Conservation (phyloP, 2,888 invertebrate genomes). For the Acronicta leporina region DNA sequence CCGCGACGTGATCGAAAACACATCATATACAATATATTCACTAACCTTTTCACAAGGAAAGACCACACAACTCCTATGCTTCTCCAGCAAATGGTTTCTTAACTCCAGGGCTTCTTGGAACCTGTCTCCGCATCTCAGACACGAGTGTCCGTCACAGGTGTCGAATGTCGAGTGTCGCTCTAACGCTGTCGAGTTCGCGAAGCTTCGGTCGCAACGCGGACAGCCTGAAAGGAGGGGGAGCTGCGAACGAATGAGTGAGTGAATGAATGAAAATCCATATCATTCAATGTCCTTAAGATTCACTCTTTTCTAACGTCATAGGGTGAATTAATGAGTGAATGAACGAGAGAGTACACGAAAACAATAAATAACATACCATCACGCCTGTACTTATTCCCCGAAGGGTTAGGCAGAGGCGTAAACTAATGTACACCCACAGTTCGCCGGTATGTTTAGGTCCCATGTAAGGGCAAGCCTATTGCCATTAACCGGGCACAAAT, state of each 20-base stretch:
- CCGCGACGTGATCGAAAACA: too few species aligned
- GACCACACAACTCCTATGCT: constrained; percentile 38
- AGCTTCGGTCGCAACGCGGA: constrained; percentile 29
- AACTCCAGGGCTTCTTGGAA: constrained; percentile 32
- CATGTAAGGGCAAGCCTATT: too few species aligned
- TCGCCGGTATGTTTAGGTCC: too few species aligned
- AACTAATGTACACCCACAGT: too few species aligned
- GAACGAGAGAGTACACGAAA: not conserved
- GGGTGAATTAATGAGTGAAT: not conserved
- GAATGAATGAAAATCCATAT: not conserved
- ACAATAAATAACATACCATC: too few species aligned
- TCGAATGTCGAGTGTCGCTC: constrained; percentile 20
- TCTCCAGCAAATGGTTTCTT: constrained; percentile 40
- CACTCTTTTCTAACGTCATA: too few species aligned
- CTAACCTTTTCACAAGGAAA: constrained; percentile 49
- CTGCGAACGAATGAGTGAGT: constrained; percentile 2
- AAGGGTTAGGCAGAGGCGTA: too few species aligned
- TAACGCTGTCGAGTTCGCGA: constrained; percentile 37
- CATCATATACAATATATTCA: too few species aligned
- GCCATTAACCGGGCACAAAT: too few species aligned
- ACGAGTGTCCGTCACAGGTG: constrained; percentile 24
- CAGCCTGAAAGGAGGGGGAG: constrained; percentile 28
- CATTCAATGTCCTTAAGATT: too few species aligned
- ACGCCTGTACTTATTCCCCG: too few species aligned
- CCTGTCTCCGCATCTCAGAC: constrained; percentile 52